Base-by-base conservation (phyloP, 2,797 vertebrate genomes). In the Euphonia xanthogaster region DNA sequence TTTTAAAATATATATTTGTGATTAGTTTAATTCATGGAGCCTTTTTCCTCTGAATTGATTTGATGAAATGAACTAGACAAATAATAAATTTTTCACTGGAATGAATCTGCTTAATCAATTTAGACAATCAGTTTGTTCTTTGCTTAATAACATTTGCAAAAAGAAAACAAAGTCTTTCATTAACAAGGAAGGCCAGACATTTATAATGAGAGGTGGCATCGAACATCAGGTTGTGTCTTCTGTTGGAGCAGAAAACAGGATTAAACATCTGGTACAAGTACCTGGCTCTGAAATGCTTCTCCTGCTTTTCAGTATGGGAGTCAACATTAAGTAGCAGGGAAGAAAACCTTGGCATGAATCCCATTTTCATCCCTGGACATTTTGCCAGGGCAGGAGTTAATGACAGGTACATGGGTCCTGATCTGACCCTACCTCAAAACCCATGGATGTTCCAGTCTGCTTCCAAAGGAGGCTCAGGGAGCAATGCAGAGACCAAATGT, bases 101-200 rank as follows among this genome's bases (percentile, higher is more conserved):
- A 58, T 95, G 97, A 96, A 97, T 97, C 93, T 95, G 92, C 94
- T 98, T 96, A 97, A 97, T 98, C 97, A 97, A 98, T 98, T 97
- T 97, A 95, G 93, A 93, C 95, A 98, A 97, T 97, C 96, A 98
- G 89, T 90, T 97, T 98, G 97, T 97, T 96, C 97, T 97, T 96
- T 93, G 95, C 97, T 97, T 97, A 98, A 97, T 97, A 93, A 94
- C 93, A 96, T 97, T 96, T 97, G 93, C 89, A 90, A 97, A 92
- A 96, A 89, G 88, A 90, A 97, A 97, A 97, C 93, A 88, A 95
- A 96, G 72, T 93, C 95, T 96, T 96, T 96, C 94, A 97, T 98
- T 97, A 97, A 86, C 68, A 87, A 84, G 71, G 70, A 24, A 90
- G 88, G 87, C 76, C 94, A 88, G 94, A 96, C 71, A 88, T n/a